Conservation (phyloP, 2,888 invertebrate species). For the Phengaris alcon region DNA sequence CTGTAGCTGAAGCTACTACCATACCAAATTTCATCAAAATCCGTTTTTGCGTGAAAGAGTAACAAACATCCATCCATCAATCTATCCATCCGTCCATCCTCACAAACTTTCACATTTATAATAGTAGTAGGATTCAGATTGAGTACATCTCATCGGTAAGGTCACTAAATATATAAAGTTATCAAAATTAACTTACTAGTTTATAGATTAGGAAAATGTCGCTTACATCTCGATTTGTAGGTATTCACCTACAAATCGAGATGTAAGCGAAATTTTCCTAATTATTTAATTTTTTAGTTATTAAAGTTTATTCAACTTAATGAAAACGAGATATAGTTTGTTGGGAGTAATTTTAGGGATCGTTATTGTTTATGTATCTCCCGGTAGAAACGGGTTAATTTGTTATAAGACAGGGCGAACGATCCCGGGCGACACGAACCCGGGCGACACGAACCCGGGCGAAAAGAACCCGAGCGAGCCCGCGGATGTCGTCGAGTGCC, state of each 20-base stretch:
- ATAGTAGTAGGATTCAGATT: too few species aligned
- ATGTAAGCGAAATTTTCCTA: too few species aligned
- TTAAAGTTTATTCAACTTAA: neutral
- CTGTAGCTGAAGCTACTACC: too few species aligned
- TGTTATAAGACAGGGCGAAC: slow-evolving; percentile 58
- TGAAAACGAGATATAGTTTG: neutral
- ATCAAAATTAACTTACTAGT: too few species aligned
- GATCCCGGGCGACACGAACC: neutral
- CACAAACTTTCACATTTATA: too few species aligned
- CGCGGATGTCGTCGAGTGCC: slow-evolving; percentile 43
- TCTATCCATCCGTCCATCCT: too few species aligned
- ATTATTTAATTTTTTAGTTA: too few species aligned
- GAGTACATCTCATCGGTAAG: too few species aligned
- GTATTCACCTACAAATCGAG: neutral
- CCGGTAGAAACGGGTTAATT: slow-evolving; percentile 67
- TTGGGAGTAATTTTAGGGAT: neutral
- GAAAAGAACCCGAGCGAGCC: neutral
- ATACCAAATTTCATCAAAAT: too few species aligned
- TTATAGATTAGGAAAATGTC: neutral
- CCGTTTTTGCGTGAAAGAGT: too few species aligned
- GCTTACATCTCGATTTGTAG: slow-evolving; percentile 4
- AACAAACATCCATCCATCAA: too few species aligned
- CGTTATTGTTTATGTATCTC: slow-evolving; percentile 62
- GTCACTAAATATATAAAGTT: too few species aligned
- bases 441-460: neutral